phyloP scores from a whole-genome alignment of 2,113 vertebrate genomes.

The Microcebus griseorufus region DNA sequence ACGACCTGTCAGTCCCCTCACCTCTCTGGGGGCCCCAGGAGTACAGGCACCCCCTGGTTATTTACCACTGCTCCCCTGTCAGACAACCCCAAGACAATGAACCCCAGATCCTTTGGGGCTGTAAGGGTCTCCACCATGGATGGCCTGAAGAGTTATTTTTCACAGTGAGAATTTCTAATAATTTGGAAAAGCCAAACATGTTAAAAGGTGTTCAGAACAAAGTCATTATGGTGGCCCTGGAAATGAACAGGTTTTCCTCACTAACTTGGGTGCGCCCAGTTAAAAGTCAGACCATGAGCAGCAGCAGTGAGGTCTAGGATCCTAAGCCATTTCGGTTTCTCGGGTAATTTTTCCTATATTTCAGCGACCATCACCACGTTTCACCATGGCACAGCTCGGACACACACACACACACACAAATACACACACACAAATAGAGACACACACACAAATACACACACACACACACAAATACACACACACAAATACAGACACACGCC shows the following conservation, averaged over 20 bases:
- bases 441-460: neutral
- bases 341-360: accelerated
- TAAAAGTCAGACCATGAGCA: neutral
- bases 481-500: neutral
- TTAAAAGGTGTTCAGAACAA: neutral
- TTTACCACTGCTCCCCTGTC: neutral
- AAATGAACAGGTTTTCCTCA: neutral
- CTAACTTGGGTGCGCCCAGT: no score
- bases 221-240: accelerated
- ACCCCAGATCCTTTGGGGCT: no score
- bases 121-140: neutral
- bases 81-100: neutral
- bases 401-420: accelerated
- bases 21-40: accelerated
- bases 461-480: no score
- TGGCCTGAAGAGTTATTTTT: neutral
- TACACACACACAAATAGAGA: no score
- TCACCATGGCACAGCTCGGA: accelerated
- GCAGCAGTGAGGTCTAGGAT: neutral
- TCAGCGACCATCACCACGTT: neutral
- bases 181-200: neutral
- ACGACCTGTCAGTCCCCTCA: accelerated
- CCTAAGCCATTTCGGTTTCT: accelerated
- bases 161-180: neutral
- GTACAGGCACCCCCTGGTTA: accelerated